Conservation (phyloP, 2,113 vertebrate genomes). For the Hippocampus mohnikei region DNA sequence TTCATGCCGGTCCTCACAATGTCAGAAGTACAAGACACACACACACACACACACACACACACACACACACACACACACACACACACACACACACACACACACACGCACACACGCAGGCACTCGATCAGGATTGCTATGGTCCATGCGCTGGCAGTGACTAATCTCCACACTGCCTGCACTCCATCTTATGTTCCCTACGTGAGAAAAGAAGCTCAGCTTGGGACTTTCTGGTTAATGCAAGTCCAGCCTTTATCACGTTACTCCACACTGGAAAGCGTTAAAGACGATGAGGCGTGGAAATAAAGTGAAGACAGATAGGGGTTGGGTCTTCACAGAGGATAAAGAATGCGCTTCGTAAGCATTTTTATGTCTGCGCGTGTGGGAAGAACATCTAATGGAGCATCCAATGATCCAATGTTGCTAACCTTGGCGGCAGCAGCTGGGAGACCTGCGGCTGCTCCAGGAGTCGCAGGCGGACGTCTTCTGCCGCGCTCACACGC, state of each 20-base stretch:
- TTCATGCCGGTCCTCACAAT: too few relatives aligned
- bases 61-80: too few relatives aligned
- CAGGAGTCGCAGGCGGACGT: constrained; percentile 61
- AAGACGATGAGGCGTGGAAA: not conserved
- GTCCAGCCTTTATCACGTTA: not conserved
- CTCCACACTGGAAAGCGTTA: not conserved
- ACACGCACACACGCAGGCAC: not conserved
- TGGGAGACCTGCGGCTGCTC: constrained; percentile 59
- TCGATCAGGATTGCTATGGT: not conserved
- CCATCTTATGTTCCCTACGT: constrained; percentile 9
- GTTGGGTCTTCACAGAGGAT: too few relatives aligned
- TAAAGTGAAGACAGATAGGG: not conserved
- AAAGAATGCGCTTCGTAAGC: too few relatives aligned
- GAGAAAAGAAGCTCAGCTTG: not conserved
- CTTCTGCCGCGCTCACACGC: constrained; percentile 62
- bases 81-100: too few relatives aligned
- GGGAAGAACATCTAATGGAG: not conserved
- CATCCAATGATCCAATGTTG: not conserved
- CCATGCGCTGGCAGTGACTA: constrained; percentile 4
- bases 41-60: too few relatives aligned
- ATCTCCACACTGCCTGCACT: constrained; percentile 12
- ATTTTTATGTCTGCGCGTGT: not conserved
- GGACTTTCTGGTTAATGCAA: not conserved
- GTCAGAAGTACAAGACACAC: too few relatives aligned
- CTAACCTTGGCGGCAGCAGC: constrained; percentile 43